Percentiles rank a stretch among this genome's conserved stretches.
Conservation (phyloP, 92 coral and sea anemone genomes). For the Parazoanthus darwini region DNA sequence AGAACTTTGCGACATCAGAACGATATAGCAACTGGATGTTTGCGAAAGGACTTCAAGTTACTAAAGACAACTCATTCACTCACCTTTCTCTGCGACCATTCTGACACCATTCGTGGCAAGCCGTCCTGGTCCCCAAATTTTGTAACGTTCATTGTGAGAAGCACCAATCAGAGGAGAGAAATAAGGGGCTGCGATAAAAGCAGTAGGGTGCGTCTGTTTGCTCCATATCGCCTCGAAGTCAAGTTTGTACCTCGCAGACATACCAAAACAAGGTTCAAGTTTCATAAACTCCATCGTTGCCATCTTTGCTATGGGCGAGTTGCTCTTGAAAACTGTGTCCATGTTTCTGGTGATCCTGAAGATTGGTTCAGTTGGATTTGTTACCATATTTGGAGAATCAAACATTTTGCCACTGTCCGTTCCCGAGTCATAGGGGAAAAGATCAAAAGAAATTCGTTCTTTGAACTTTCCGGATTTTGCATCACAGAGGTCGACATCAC, state of each 20-base stretch:
- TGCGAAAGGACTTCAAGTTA: background rate
- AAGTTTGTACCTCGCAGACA: conserved; percentile 20
- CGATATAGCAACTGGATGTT: background rate
- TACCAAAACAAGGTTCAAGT: background rate
- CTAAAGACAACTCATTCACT: background rate
- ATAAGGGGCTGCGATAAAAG: conserved; percentile 10
- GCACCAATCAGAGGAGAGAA: conserved; percentile 48
- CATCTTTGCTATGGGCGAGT: background rate
- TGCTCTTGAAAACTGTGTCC: conserved; percentile 36
- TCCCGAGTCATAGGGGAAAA: conserved; percentile 50
- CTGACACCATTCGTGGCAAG: conserved; percentile 40
- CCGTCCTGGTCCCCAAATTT: conserved; percentile 20
- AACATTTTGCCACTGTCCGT: conserved; percentile 17
- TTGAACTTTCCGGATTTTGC: conserved; percentile 38
- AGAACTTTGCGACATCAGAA: no score
- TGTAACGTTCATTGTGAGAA: conserved; percentile 34
- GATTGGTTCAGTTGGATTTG: conserved; percentile 36
- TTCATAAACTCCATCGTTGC: conserved; percentile 42
- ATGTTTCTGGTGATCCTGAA: conserved; percentile 23
- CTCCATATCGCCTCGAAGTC: conserved; percentile 35
- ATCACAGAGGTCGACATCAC: conserved; percentile 47
- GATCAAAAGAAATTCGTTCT: background rate
- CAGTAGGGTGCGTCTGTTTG: conserved; percentile 33
- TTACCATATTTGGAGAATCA: background rate
- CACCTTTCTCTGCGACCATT: conserved; percentile 50